Base-by-base conservation (phyloP, 2,113 vertebrate species). In the Microcebus lehilahytsara region DNA sequence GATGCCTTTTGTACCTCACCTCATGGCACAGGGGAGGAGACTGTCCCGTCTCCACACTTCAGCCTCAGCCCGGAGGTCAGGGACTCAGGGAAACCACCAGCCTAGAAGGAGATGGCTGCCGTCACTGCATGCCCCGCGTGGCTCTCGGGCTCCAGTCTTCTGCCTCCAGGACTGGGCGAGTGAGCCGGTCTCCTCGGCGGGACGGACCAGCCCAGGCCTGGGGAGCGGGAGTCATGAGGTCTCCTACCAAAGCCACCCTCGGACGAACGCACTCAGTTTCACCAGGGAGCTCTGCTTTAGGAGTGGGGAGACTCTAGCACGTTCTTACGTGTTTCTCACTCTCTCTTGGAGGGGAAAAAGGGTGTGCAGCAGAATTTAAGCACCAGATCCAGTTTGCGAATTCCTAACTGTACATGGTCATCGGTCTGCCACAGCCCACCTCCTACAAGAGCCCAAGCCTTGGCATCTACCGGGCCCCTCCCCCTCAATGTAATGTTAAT, bases 111-210 rank as follows among this genome's bases (percentile, higher is more conserved):
- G 32, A 53, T 25, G 25, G 9, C 71, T 86, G 22, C 66, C 71
- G 2, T 11, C 10, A 8, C 7, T 25, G 9, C 58, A 13, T 34
- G 5, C 37, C 4, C 11, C 6, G 19, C 5, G 1, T 9, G 7
- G 17, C 23, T 46, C 5, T 49, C 58, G 9, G 19, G 30, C 12
- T 46, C 30, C 20, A 34, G 5, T 58, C 49, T 37, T 91, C 74
- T 58, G 27, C 12, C 8, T 22, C 58, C 27, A 13, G 2, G 53
- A 7, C 72, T 37, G 37, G 32, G 14, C 56, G 34, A 75, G 9
- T 12, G 30, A 14, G 4, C 40, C 66, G 42, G 27, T 84, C 11
- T 62, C 9, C 2, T 62, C 49, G 46, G 7, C 74, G 27, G 22
- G 25, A 46, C 13, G 11, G 19, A 49, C 25, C 32, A 81, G 40